Evolutionary conservation across 2,797 vertebrate genomes (phyloP).

Genomic region (Phrynocephalus vlangalii): DNA sequence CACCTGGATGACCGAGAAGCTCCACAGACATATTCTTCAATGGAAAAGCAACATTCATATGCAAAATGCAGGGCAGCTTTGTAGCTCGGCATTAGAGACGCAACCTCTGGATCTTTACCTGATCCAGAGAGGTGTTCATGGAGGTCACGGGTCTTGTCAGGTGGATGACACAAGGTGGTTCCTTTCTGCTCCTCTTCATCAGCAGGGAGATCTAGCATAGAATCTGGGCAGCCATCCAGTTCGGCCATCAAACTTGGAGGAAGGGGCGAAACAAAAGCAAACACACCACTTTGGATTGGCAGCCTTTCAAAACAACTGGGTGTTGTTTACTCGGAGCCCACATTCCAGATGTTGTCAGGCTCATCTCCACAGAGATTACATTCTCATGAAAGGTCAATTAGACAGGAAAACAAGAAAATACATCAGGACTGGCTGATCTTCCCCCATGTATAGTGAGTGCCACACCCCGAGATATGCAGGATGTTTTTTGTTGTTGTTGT

Average conservation of each 20-base stretch:
- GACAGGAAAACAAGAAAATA: not conserved
- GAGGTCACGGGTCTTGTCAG: not conserved
- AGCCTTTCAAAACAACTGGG: not conserved
- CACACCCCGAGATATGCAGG: not conserved
- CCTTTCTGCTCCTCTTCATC: slow-evolving; percentile 11
- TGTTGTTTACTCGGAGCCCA: not conserved
- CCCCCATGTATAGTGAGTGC: not conserved
- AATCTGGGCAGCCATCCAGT: slow-evolving; percentile 47
- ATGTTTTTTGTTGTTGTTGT: not conserved
- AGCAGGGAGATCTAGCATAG: not conserved
- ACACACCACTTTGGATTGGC: not conserved
- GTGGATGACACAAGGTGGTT: accelerated
- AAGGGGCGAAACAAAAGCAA: not conserved
- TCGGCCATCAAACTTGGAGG: slow-evolving; percentile 33
- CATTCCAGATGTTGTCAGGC: not conserved
- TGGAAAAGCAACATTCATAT: not conserved
- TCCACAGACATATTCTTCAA: too few relatives aligned
- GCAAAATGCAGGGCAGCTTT: too few relatives aligned
- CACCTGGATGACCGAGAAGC: too few relatives aligned
- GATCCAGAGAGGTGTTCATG: accelerated
- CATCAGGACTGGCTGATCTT: not conserved
- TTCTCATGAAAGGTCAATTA: not conserved
- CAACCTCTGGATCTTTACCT: slow-evolving; percentile 44
- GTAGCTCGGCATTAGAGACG: not conserved
- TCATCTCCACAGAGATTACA: not conserved